These are phyloP conservation scores for Rhamnusium bicolor DNA, from an alignment of 2,888 invertebrate genomes.

Conservation along the genomic window DNA sequence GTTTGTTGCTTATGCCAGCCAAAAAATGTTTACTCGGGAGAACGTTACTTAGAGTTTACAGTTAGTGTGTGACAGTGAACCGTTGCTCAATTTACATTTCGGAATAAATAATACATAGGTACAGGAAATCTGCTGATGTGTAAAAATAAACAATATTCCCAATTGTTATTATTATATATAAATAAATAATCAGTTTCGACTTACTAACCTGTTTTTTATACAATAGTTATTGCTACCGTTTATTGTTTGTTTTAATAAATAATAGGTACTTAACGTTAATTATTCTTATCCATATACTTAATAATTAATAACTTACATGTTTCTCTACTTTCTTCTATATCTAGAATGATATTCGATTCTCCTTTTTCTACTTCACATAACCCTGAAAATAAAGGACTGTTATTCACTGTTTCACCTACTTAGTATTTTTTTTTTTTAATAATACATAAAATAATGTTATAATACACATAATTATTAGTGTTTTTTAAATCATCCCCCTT, in stretches of 20 bases:
- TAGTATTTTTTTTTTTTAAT: background rate
- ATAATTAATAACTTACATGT: too few species aligned
- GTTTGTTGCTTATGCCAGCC: background rate
- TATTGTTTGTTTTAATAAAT: conserved; percentile 16
- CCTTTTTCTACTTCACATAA: conserved; percentile 90
- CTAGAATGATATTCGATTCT: conserved; percentile 90
- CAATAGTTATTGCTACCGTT: background rate
- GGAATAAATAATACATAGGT: background rate
- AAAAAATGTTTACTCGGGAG: background rate
- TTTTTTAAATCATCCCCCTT: too few species aligned
- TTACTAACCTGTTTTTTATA: conserved; percentile 21
- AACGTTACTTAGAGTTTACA: conserved; percentile 10
- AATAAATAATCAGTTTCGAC: conserved; percentile 5
- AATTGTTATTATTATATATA: conserved; percentile 17
- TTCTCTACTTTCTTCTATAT: conserved; percentile 91
- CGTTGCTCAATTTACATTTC: conserved; percentile 19
- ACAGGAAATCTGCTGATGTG: conserved; percentile 24
- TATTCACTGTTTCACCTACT: background rate
- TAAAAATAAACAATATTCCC: conserved; percentile 15
- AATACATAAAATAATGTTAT: too few species aligned
- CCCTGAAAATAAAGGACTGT: conserved; percentile 69
- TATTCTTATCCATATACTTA: conserved; percentile 65
- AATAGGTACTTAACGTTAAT: background rate
- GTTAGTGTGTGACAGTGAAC: conserved; percentile 14
- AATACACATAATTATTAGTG: too few species aligned